Conservation (phyloP, 1,140 invertebrate genomes). For the Drosophila ohnishii region DNA sequence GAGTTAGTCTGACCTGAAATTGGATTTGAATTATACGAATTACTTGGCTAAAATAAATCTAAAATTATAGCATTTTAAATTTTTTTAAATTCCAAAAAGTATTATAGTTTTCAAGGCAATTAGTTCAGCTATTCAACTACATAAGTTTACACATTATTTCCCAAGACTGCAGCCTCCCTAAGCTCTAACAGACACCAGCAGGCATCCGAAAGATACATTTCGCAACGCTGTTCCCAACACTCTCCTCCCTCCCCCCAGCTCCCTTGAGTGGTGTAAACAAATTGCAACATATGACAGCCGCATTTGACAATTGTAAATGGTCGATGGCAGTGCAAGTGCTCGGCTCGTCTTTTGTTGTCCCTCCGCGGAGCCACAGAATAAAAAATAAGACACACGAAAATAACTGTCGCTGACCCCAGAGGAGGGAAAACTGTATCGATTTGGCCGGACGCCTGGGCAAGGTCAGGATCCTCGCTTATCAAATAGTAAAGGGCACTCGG, state of each 20-base stretch:
- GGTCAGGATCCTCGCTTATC: conserved; percentile 41
- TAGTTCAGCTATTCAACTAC: neutral
- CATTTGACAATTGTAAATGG: conserved; percentile 80
- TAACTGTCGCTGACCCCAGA: conserved; percentile 8
- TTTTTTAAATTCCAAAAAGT: neutral
- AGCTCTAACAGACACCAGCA: conserved; percentile 13
- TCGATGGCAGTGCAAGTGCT: conserved; percentile 56
- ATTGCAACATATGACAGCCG: conserved; percentile 79
- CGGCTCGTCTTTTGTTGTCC: conserved; percentile 37
- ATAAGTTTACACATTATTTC: neutral
- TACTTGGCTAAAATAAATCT: no score
- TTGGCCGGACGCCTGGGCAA: conserved; percentile 27
- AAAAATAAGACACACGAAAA: neutral
- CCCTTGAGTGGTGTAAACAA: conserved; percentile 71
- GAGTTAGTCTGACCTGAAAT: no score
- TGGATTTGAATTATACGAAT: neutral
- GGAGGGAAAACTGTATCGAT: conserved; percentile 17
- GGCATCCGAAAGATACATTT: conserved; percentile 54
- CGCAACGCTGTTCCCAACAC: conserved; percentile 19
- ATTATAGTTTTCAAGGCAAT: neutral
- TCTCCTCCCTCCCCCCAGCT: neutral
- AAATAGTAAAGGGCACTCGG: conserved; percentile 38
- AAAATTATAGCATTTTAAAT: neutral
- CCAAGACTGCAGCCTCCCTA: neutral
- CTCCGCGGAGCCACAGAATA: conserved; percentile 9